Percentiles rank a stretch among this genome's conserved stretches.
phyloP scores from a whole-genome alignment of 1,140 invertebrate species.

The Zophobas morio region DNA sequence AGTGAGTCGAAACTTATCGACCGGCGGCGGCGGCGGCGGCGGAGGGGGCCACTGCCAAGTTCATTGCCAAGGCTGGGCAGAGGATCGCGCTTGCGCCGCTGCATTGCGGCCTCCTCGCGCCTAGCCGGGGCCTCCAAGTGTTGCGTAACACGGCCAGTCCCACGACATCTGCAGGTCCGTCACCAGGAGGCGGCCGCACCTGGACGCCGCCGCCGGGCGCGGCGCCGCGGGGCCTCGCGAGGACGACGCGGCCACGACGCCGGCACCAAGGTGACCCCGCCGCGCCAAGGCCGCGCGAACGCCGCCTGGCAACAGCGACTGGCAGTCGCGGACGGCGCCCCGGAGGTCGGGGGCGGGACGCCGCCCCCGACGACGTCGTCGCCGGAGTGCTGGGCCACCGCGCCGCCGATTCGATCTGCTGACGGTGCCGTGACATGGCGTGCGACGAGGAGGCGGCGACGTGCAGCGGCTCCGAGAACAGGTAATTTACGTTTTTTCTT shows the following conservation, averaged over 20 bases:
- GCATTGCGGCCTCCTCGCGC: slow-evolving; percentile 72
- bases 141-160: slow-evolving; percentile 60
- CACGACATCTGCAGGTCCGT: slow-evolving; percentile 46
- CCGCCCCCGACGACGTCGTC: background rate
- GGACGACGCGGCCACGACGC: slow-evolving; percentile 27
- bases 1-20: slow-evolving; percentile 58
- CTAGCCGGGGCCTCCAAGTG: slow-evolving; percentile 65
- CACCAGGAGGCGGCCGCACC: slow-evolving; percentile 45
- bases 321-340: slow-evolving; percentile 11
- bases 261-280: background rate
- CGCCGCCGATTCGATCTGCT: background rate
- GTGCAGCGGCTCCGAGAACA: slow-evolving; percentile 7
- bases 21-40: slow-evolving; percentile 62
- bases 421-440: slow-evolving; percentile 16
- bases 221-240: slow-evolving; percentile 8
- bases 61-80: slow-evolving; percentile 74
- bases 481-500: slow-evolving; percentile 5
- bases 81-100: slow-evolving; percentile 70
- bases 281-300: slow-evolving; percentile 16
- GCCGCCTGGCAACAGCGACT: slow-evolving; percentile 57
- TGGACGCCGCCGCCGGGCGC: slow-evolving; percentile 10
- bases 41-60: slow-evolving; percentile 69
- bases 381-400: slow-evolving; percentile 4
- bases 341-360: background rate
- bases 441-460: slow-evolving; percentile 2